Percentiles rank a stretch among this genome's conserved stretches.
Conservation (phyloP, 2,888 invertebrate genomes). For the Isoperla grammatica region DNA sequence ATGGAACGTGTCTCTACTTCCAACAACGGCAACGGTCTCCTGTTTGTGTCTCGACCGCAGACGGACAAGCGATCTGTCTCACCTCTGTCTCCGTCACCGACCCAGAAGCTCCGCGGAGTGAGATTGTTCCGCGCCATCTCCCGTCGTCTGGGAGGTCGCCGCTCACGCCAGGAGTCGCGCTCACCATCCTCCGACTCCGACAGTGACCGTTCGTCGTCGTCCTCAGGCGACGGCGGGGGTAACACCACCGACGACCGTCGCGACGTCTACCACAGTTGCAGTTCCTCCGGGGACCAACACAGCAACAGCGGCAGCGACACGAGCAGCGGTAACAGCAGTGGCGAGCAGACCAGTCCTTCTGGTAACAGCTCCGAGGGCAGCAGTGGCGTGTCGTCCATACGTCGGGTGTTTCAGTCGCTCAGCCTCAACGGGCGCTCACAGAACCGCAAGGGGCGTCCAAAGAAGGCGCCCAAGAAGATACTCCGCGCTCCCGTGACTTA, state of each 20-base stretch:
- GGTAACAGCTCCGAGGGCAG: constrained; percentile 46
- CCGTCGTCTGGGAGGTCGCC: constrained; percentile 51
- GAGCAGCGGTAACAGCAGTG: constrained; percentile 46
- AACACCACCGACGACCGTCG: neutral
- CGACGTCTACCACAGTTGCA: neutral
- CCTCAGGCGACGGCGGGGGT: neutral
- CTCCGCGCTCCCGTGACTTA: constrained; percentile 71
- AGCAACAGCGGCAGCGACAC: constrained; percentile 40
- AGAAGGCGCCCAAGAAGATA: constrained; percentile 66
- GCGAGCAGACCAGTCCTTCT: constrained; percentile 44
- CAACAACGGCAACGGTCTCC: neutral
- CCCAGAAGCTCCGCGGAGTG: constrained; percentile 45
- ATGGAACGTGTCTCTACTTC: no score
- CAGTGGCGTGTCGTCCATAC: constrained; percentile 48
- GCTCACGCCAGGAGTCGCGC: constrained; percentile 36
- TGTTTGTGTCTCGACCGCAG: neutral
- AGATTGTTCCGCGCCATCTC: constrained; percentile 62
- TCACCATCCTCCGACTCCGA: neutral
- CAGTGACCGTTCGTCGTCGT: neutral
- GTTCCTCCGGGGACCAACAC: constrained; percentile 27
- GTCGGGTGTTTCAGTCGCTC: constrained; percentile 21
- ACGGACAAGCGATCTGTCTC: neutral
- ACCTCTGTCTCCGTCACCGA: neutral
- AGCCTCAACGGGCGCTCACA: constrained; percentile 55
- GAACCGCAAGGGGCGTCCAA: constrained; percentile 44